Evolutionary conservation across 2,797 vertebrate genomes (phyloP).

Genomic region (Diplodus puntazzo): DNA sequence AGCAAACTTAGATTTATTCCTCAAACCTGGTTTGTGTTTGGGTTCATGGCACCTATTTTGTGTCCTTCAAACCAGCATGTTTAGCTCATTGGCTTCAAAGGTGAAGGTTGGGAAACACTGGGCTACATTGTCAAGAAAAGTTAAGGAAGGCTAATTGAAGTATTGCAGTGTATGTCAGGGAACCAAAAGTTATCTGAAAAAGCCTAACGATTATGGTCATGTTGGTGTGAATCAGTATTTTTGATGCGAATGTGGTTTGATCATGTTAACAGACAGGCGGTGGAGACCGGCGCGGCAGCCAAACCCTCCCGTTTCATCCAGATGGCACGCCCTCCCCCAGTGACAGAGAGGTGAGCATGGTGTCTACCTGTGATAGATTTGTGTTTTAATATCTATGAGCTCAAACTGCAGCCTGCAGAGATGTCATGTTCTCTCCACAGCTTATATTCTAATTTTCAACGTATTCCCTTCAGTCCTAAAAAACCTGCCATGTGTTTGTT

Average conservation of each 20-base stretch:
- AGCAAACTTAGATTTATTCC: not conserved
- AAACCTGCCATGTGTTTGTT: conserved; percentile 43
- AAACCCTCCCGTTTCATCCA: conserved; percentile 81
- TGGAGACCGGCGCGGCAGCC: conserved; percentile 84
- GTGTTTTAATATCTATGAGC: conserved; percentile 28
- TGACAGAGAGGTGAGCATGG: conserved; percentile 90
- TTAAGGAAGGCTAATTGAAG: not conserved
- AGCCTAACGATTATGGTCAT: not conserved
- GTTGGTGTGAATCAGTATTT: not conserved
- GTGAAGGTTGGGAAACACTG: not conserved
- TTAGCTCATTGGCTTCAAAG: not conserved
- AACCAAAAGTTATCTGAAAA: not conserved
- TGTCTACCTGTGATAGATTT: conserved; percentile 19
- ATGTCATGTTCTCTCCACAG: conserved; percentile 22
- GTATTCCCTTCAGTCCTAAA: conserved; percentile 30
- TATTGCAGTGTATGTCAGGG: not conserved
- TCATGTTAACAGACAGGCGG: conserved; percentile 77
- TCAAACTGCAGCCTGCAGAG: conserved; percentile 47
- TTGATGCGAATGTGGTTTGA: not conserved
- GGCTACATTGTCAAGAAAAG: not conserved
- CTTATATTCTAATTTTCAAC: conserved; percentile 34
- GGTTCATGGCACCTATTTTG: not conserved
- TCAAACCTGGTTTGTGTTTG: not conserved
- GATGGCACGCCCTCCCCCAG: conserved; percentile 84
- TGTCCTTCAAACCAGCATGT: not conserved